Conservation (phyloP, 2,113 vertebrate species). For the Rissa tridactyla region DNA sequence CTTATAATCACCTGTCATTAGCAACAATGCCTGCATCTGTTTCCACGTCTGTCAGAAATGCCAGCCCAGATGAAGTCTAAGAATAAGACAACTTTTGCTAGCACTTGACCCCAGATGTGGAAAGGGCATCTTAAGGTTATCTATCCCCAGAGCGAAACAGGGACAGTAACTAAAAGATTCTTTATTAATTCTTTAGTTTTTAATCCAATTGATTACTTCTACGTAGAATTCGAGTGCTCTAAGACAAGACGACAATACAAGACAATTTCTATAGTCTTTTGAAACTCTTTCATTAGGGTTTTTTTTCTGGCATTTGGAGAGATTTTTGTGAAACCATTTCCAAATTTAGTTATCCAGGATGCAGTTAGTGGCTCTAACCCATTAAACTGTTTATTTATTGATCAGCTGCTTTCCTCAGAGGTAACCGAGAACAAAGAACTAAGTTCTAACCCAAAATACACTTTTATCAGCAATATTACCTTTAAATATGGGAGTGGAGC, state of each 20-base stretch:
- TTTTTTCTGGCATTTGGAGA: not conserved
- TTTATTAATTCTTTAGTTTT: not conserved
- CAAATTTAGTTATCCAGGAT: not conserved
- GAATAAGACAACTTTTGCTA: constrained; percentile 65
- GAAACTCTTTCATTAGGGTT: not conserved
- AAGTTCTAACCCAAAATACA: not conserved
- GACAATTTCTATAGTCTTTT: not conserved
- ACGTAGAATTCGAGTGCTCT: not conserved
- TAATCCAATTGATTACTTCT: not conserved
- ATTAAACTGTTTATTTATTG: not conserved
- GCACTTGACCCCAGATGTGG: constrained; percentile 66
- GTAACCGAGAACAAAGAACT: not conserved
- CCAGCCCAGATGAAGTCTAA: constrained; percentile 67
- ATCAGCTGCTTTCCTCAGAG: not conserved
- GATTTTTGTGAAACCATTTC: not conserved
- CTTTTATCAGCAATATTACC: not conserved
- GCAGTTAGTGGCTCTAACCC: not conserved
- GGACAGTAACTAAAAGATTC: not conserved
- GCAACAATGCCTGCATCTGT: constrained; percentile 89
- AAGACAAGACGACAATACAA: not conserved
- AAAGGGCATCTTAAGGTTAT: constrained; percentile 31
- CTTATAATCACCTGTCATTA: constrained; percentile 99
- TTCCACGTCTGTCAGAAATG: constrained; percentile 90
- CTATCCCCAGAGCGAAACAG: not conserved
- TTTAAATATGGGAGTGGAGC: not conserved